Evolutionary conservation across 1,140 invertebrate species (phyloP).

Genomic region (Tenebrio molitor): DNA sequence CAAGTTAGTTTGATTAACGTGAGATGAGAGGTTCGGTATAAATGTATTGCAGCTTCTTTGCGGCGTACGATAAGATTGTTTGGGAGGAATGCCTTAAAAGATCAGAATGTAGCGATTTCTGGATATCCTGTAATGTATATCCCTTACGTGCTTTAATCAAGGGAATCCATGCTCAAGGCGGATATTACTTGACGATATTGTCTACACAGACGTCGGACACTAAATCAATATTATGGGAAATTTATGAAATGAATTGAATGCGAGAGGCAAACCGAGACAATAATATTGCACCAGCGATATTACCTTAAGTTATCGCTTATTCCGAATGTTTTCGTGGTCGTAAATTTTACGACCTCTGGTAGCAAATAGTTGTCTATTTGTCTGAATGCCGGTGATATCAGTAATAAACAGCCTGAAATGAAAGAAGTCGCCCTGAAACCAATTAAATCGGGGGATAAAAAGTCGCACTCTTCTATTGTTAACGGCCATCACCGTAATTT

Average conservation of each 20-base stretch:
- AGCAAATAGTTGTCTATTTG: conserved; percentile 24
- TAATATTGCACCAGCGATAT: conserved; percentile 31
- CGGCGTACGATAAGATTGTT: conserved; percentile 19
- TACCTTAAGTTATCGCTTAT: conserved; percentile 36
- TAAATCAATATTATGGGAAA: conserved; percentile 51
- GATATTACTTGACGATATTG: conserved; percentile 54
- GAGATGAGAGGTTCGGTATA: conserved; percentile 12
- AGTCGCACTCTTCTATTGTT: background rate
- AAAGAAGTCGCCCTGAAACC: background rate
- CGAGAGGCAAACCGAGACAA: conserved; percentile 27
- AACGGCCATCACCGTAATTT: background rate
- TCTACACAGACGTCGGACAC: conserved; percentile 45
- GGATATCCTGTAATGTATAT: conserved; percentile 58
- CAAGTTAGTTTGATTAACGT: conserved; percentile 8
- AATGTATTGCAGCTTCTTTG: conserved; percentile 25
- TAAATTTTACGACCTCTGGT: conserved; percentile 41
- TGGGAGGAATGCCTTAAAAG: conserved; percentile 25
- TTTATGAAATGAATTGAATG: conserved; percentile 40
- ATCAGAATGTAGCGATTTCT: conserved; percentile 49
- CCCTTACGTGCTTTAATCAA: conserved; percentile 60
- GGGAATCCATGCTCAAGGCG: conserved; percentile 49
- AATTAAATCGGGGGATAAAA: no score
- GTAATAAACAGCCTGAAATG: background rate
- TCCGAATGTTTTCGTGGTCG: conserved; percentile 33
- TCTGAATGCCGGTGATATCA: background rate